phyloP scores from a whole-genome alignment of 2,888 invertebrate species.

The Pharmacophagus antenor region DNA sequence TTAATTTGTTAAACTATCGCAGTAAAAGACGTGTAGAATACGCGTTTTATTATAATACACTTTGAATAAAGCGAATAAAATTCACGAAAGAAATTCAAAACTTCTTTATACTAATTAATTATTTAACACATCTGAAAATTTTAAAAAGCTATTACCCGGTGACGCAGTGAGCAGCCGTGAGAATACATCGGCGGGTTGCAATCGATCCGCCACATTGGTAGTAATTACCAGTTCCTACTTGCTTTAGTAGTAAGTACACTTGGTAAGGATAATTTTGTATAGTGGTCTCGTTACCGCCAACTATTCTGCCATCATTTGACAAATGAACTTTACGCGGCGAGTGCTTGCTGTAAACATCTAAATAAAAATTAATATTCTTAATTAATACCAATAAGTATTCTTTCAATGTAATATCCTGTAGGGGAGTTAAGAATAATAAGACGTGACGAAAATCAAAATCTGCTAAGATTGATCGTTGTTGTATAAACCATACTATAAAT shows the following conservation, averaged over 20 bases:
- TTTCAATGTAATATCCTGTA: too few relatives aligned
- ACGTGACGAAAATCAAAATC: background rate
- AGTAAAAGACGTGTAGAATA: too few relatives aligned
- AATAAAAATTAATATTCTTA: constrained; percentile 6
- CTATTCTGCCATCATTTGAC: constrained; percentile 52
- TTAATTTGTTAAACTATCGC: too few relatives aligned
- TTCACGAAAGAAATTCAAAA: too few relatives aligned
- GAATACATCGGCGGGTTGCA: constrained; percentile 50
- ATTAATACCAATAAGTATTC: background rate
- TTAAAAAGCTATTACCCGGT: constrained; percentile 47
- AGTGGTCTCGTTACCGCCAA: constrained; percentile 63
- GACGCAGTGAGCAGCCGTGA: constrained; percentile 76
- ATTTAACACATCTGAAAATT: constrained; percentile 5
- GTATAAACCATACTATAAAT: background rate
- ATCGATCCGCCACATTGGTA: constrained; percentile 75
- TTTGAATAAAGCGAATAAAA: too few relatives aligned
- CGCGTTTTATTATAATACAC: too few relatives aligned
- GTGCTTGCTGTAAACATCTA: constrained; percentile 50
- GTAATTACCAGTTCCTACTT: constrained; percentile 42
- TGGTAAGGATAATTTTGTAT: constrained; percentile 63
- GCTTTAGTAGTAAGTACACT: constrained; percentile 55
- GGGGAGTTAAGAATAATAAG: too few relatives aligned
- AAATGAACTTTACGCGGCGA: constrained; percentile 35
- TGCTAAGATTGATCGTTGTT: background rate
- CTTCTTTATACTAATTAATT: too few relatives aligned